Percentiles rank a stretch among this genome's conserved stretches.
These are phyloP conservation scores for Alces alces DNA, from an alignment of 2,113 vertebrate species.

Conservation along the genomic window DNA sequence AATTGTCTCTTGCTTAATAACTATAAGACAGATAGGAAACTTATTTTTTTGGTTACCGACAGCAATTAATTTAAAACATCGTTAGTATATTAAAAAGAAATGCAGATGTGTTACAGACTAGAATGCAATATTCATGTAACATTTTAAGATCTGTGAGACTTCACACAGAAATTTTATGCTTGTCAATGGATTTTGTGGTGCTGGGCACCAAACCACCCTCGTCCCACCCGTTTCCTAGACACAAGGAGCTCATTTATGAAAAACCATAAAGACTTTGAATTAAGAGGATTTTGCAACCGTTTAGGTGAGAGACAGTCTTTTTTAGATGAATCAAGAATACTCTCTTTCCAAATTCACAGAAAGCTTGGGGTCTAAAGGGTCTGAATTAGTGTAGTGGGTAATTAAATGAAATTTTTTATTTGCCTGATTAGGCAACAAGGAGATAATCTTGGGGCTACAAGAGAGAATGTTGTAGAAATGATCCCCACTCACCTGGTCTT, in stretches of 20 bases:
- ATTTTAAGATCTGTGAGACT: no score
- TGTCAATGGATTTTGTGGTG: background rate
- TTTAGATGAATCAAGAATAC: background rate
- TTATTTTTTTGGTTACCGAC: background rate
- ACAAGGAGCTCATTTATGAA: background rate
- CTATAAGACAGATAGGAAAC: background rate
- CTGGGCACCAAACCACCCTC: accelerated
- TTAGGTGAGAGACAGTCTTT: background rate
- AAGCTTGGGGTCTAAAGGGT: background rate
- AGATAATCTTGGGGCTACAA: background rate
- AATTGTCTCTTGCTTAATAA: background rate
- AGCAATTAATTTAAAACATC: background rate
- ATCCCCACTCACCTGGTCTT: accelerated
- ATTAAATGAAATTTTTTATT: background rate
- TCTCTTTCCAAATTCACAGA: background rate
- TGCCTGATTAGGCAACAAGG: background rate
- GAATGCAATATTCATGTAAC: background rate
- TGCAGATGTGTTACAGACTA: no score
- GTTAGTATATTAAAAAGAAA: background rate
- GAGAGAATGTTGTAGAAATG: accelerated
- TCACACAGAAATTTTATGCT: accelerated
- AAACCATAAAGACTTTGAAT: background rate
- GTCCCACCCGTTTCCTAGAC: accelerated
- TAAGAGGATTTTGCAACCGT: background rate
- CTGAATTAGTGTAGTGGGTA: background rate